Evolutionary conservation across 2,888 invertebrate species (phyloP).

Genomic region (Mellilla xanthometata): DNA sequence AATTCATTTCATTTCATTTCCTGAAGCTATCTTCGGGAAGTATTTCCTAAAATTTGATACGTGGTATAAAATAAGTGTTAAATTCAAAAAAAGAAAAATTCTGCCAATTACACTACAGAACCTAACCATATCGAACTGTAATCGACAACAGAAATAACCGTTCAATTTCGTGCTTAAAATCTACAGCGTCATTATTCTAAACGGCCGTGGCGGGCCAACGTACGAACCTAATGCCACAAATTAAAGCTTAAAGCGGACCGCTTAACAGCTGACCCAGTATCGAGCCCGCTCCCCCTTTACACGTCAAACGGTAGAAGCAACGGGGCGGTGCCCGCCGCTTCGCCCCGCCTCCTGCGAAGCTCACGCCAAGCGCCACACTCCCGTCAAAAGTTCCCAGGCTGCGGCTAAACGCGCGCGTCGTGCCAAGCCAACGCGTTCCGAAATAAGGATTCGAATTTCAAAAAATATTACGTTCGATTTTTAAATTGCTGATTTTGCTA

Average conservation of each 20-base stretch:
- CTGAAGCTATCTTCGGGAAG: too few relatives aligned
- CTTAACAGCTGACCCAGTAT: conserved; percentile 82
- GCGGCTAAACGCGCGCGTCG: conserved; percentile 61
- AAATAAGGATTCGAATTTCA: conserved; percentile 20
- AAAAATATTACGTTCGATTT: too few relatives aligned
- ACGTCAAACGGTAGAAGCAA: conserved; percentile 73
- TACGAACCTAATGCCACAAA: conserved; percentile 78
- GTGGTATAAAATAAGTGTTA: too few relatives aligned
- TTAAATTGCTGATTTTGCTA: too few relatives aligned
- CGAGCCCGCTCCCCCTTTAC: conserved; percentile 48
- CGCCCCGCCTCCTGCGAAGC: conserved; percentile 66
- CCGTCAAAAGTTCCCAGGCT: conserved; percentile 75
- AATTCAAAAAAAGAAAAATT: too few relatives aligned
- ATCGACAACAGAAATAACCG: conserved; percentile 58
- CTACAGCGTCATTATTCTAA: conserved; percentile 75
- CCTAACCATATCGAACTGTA: conserved; percentile 33
- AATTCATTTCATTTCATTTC: too few relatives aligned
- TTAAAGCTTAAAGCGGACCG: conserved; percentile 82
- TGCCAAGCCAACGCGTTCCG: conserved; percentile 33
- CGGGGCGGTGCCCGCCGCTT: conserved; percentile 61
- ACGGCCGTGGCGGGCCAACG: conserved; percentile 57
- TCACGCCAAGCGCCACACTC: conserved; percentile 56
- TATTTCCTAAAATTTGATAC: too few relatives aligned
- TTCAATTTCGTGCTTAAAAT: conserved; percentile 59
- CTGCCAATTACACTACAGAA: background rate